Evolutionary conservation across 2,113 vertebrate genomes (phyloP), one percentile per base, ranked within the genome.

Genomic region (Rutilus rutilus): DNA sequence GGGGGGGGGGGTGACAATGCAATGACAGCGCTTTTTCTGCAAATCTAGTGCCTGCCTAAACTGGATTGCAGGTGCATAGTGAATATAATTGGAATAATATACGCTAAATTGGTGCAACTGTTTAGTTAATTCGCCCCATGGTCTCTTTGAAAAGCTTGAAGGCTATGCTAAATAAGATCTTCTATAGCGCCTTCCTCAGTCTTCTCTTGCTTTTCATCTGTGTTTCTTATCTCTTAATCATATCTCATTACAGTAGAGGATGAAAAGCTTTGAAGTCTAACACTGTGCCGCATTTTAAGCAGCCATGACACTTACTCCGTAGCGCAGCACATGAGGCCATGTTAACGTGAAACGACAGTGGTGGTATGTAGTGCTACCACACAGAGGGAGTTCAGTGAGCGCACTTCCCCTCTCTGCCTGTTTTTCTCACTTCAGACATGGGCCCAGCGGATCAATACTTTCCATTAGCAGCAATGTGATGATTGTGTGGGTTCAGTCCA

Each of bases 391-490:
- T 45, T 62, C 15, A 45, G 86, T 73, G 79, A 83, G 82, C 27
- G 57, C 25, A 79, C 82, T 82, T 81, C 54, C 82, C 79, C 71
- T 86, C 50, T 52, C 59, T 21, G 84, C 71, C 82, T 87, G 80
- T 82, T 86, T 86, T 87, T 79, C 64, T 42, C 87, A 81, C 83
- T 86, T 85, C 90, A 88, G 92, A 93, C 93, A 90, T 92, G 90
- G 90, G 92, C 89, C 89, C 90, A 83, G 12, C 23, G 74, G 88
- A 95, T 95, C 94, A 91, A 94, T 94, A 92, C 87, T 89, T 91
- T 94, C 94, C 93, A 95, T 94, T 94, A 94, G 92, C 89, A 77
- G 65, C 90, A 87, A 86, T 85, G 39, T 83, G 45, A 75, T 87
- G 92, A 92, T 91, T 91, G 91, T 91, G 89, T 47, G 84, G 90